These are phyloP conservation scores for Volucella inanis DNA, from an alignment of 2,888 invertebrate genomes.

Conservation along the genomic window DNA sequence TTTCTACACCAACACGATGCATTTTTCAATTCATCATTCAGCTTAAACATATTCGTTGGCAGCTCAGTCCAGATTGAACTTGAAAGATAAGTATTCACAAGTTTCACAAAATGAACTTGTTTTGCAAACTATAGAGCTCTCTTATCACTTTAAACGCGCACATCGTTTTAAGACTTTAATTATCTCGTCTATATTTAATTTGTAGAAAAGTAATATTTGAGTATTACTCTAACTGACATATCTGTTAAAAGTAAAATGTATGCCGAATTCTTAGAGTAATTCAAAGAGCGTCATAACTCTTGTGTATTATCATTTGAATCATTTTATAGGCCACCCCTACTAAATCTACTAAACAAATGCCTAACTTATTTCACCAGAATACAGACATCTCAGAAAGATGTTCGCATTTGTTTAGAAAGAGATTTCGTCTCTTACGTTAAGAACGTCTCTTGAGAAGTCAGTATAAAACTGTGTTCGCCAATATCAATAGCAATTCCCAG, in stretches of 20 bases:
- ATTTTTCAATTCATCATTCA: background rate
- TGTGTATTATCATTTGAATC: slow-evolving; percentile 21
- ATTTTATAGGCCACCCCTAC: slow-evolving; percentile 20
- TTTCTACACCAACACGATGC: background rate
- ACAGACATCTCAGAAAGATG: background rate
- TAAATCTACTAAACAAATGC: slow-evolving; percentile 9
- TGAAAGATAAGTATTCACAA: background rate
- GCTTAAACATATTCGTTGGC: slow-evolving; percentile 15
- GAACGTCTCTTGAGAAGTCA: no score
- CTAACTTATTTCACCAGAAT: slow-evolving; percentile 26
- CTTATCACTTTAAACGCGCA: slow-evolving; percentile 22
- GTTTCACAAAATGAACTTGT: slow-evolving; percentile 8
- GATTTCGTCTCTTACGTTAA: slow-evolving; percentile 3
- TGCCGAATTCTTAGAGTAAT: slow-evolving; percentile 14
- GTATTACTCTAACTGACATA: slow-evolving; percentile 3
- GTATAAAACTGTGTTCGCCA: no score
- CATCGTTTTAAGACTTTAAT: slow-evolving; percentile 13
- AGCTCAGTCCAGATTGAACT: slow-evolving; percentile 22
- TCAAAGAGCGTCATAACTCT: background rate
- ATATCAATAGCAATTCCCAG: no score
- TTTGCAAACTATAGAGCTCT: slow-evolving; percentile 12
- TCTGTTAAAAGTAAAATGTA: background rate
- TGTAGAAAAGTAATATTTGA: background rate
- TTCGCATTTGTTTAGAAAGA: background rate
- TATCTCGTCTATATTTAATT: slow-evolving; percentile 11